Evolutionary conservation across 2,113 vertebrate genomes (phyloP), one percentile per base, ranked within the genome.

Genomic region (Colius striatus): DNA sequence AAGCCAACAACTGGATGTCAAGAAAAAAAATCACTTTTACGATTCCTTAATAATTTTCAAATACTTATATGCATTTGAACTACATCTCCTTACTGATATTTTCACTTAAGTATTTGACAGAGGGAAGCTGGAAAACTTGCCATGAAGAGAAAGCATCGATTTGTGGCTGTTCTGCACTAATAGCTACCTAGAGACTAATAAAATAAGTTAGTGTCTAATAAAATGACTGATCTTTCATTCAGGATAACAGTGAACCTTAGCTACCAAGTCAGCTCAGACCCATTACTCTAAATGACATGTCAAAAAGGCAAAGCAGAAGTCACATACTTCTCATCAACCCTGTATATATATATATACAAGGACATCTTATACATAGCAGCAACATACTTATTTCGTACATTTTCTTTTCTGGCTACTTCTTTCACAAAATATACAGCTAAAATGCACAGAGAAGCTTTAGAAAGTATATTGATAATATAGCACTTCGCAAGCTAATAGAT

Each of bases 181-280:
- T 50, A 65, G 87, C 67, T 97, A 91, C 48, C 94, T 30, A 73
- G 94, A 67, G 87, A 93, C 80, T 95, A 92, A 97, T 96, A 96
- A 95, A 97, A 87, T 93, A 95, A 85, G 60, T 84, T 95, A 92
- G 50, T 87, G 57, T 10, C 58, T 92, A 93, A 95, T 95, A 94
- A 97, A 96, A 95, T 92, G 94, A 94, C 51, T 47, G 90, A 93
- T 94, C 68, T 92, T 87, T 92, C 89, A 81, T 80, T 92, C 71
- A 87, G 47, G 45, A 72, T 94, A 87, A 94, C 80, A 91, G 57
- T 91, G 95, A 96, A 92, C 90, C 90, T 92, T 87, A 92, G 67
- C 91, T 13, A 1, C 58, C 43, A 57, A 96, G 70, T 89, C 73
- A 90, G 84, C 58, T 71, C 67, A 89, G 76, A 94, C 26, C n/a